phyloP scores from a whole-genome alignment of 2,797 vertebrate genomes.

The Diglossa cyanea region DNA sequence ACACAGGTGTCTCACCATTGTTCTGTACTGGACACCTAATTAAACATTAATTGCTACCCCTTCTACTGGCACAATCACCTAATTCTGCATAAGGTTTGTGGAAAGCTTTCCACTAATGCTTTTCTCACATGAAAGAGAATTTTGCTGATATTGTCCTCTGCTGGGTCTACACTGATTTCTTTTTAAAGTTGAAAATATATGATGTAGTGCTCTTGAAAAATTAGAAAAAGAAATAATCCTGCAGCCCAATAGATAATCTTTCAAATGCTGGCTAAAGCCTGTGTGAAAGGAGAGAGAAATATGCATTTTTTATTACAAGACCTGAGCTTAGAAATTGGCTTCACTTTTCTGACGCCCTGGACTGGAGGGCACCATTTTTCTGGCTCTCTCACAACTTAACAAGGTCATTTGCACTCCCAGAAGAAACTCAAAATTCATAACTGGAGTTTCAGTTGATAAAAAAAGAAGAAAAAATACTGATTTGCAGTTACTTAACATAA shows the following conservation, averaged over 20 bases:
- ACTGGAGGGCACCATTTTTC: background rate
- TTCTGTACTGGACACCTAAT: background rate
- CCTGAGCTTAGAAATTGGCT: background rate
- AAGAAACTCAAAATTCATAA: background rate
- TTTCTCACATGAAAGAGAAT: background rate
- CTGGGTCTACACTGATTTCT: background rate
- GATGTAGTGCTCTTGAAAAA: background rate
- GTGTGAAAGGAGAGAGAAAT: background rate
- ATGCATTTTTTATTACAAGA: background rate
- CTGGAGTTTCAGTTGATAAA: background rate
- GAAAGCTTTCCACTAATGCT: background rate
- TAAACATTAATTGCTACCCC: background rate
- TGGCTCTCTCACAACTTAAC: background rate
- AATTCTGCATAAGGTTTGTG: background rate
- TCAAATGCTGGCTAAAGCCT: background rate
- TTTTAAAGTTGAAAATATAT: background rate
- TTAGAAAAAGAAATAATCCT: background rate
- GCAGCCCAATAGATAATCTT: background rate
- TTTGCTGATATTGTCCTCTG: background rate
- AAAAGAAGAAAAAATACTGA: background rate
- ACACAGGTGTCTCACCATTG: background rate
- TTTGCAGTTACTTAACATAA: background rate
- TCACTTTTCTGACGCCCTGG: background rate
- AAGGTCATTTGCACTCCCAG: background rate
- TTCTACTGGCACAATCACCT: background rate